Conservation (phyloP, 2,888 invertebrate genomes). For the Noctua comes region DNA sequence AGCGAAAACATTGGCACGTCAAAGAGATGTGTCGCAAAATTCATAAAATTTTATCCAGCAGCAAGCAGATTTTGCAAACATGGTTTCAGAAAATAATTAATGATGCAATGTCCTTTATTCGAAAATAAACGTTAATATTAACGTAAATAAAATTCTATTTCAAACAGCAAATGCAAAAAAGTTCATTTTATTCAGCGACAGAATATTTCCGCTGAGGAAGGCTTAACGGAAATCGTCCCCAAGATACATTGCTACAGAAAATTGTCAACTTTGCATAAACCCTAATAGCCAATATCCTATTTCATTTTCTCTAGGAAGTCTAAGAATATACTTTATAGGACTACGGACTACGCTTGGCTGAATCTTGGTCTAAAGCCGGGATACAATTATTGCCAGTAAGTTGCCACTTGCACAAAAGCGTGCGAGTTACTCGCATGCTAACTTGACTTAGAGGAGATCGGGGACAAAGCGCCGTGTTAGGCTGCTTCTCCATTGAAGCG, state of each 20-base stretch:
- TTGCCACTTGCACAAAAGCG: not conserved
- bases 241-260: constrained; percentile 59
- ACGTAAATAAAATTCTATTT: not conserved
- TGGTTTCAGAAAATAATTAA: constrained; percentile 23
- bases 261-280: constrained; percentile 42
- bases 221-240: constrained; percentile 40
- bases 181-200: constrained; percentile 7
- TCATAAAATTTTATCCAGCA: constrained; percentile 21
- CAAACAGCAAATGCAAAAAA: constrained; percentile 1
- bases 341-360: constrained; percentile 7
- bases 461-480: not conserved
- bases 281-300: constrained; percentile 41
- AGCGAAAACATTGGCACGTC: not conserved
- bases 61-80: constrained; percentile 26
- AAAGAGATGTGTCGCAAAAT: not conserved
- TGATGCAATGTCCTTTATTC: constrained; percentile 11
- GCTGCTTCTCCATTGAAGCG: too few species aligned
- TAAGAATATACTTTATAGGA: constrained; percentile 10
- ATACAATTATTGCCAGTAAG: not conserved
- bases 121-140: constrained; percentile 3
- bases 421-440: not conserved
- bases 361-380: not conserved
- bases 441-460: not conserved
- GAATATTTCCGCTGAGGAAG: constrained; percentile 34
- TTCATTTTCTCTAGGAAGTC: constrained; percentile 38